phyloP scores from a whole-genome alignment of 2,797 vertebrate species.

The Sebastolobus altivelis region DNA sequence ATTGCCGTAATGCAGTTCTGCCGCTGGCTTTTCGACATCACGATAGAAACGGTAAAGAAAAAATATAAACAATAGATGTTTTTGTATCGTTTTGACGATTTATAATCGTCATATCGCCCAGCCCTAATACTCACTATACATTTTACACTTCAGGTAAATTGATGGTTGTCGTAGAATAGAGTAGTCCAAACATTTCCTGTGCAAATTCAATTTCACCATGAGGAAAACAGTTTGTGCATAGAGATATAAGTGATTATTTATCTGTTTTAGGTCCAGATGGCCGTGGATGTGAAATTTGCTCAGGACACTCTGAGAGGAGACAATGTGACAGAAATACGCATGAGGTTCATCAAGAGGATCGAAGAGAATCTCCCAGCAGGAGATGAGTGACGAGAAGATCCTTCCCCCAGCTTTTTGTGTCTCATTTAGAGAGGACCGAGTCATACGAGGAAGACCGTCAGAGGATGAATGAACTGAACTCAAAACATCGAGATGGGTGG shows the following conservation, averaged over 20 bases:
- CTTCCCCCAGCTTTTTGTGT: constrained; percentile 38
- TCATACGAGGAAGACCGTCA: constrained; percentile 25
- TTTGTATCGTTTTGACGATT: too few relatives aligned
- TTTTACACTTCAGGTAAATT: background rate
- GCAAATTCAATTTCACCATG: background rate
- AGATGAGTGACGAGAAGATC: constrained; percentile 85
- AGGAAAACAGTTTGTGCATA: background rate
- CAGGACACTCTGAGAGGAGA: constrained; percentile 98
- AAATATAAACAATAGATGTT: too few relatives aligned
- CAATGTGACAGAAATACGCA: constrained; percentile 96
- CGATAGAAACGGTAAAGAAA: too few relatives aligned
- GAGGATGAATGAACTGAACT: constrained; percentile 38
- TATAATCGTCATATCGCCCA: too few relatives aligned
- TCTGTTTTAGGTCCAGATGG: constrained; percentile 96
- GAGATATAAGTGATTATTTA: background rate
- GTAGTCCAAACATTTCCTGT: background rate
- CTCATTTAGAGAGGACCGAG: constrained; percentile 13
- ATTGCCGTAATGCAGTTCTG: too few relatives aligned
- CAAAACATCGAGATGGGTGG: constrained; percentile 10
- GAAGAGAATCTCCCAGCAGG: constrained; percentile 98
- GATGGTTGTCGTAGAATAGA: background rate
- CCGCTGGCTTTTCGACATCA: too few relatives aligned
- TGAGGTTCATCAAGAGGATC: constrained; percentile 98
- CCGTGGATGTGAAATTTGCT: constrained; percentile 95
- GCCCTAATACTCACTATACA: background rate